These are phyloP conservation scores for Holacanthella duospinosa DNA, from an alignment of 2,888 invertebrate genomes.

Conservation along the genomic window DNA sequence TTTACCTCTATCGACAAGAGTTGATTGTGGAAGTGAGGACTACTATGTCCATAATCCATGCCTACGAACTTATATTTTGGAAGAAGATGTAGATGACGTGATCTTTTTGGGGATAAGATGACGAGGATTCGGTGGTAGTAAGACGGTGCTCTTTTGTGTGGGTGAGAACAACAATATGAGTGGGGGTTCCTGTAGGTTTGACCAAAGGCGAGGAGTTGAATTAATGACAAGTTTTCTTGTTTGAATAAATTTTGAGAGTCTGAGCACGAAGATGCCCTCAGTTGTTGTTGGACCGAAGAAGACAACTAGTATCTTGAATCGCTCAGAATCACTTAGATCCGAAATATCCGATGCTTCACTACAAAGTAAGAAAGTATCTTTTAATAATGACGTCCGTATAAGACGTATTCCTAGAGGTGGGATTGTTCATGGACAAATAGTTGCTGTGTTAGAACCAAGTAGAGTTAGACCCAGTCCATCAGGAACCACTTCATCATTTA, in stretches of 20 bases:
- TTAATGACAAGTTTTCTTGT: slow-evolving; percentile 3
- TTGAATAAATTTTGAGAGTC: not conserved
- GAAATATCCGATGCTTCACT: slow-evolving; percentile 25
- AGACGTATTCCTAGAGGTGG: slow-evolving; percentile 55
- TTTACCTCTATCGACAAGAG: too few relatives aligned
- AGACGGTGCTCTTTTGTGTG: too few relatives aligned
- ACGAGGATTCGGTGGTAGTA: too few relatives aligned
- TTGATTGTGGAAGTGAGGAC: too few relatives aligned
- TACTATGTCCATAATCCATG: too few relatives aligned
- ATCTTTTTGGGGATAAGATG: too few relatives aligned
- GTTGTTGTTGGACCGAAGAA: not conserved
- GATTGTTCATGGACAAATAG: not conserved
- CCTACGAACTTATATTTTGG: too few relatives aligned
- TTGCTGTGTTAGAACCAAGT: slow-evolving; percentile 19
- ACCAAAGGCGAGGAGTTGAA: not conserved
- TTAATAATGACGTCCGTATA: slow-evolving; percentile 81
- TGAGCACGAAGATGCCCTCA: slow-evolving; percentile 1
- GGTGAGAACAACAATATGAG: not conserved
- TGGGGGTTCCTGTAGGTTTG: not conserved
- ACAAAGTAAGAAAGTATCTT: slow-evolving; percentile 55
- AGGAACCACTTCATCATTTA: slow-evolving; percentile 22
- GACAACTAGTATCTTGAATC: slow-evolving; percentile 2
- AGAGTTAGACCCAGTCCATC: slow-evolving; percentile 44
- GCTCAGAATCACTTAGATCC: slow-evolving; percentile 28
- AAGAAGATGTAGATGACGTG: too few relatives aligned